Evolutionary conservation across 2,797 vertebrate genomes (phyloP).

Genomic region (Argyrosomus regius): DNA sequence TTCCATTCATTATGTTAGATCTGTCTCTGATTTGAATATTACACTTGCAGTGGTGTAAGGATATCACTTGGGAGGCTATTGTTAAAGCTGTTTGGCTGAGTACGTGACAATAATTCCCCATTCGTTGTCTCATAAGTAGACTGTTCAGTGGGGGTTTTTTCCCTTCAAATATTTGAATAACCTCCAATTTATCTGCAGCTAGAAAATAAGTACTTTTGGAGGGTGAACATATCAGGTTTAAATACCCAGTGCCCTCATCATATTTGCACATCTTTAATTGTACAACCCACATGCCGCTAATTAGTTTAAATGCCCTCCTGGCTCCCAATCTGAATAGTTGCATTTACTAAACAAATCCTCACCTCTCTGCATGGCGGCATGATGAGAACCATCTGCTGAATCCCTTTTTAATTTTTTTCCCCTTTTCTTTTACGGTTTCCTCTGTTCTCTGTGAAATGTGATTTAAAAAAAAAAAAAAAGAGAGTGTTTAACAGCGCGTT

Average conservation of each 20-base stretch:
- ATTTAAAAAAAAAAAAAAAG: conserved; percentile 20
- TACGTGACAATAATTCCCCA: background rate
- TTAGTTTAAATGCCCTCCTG: conserved; percentile 63
- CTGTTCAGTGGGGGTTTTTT: background rate
- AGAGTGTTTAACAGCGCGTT: background rate
- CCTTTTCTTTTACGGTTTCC: background rate
- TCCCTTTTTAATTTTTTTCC: conserved; percentile 10
- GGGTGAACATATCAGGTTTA: conserved; percentile 17
- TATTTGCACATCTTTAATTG: conserved; percentile 51
- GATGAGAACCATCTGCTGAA: conserved; percentile 40
- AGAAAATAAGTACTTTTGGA: conserved; percentile 5
- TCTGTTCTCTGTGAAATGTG: conserved; percentile 16
- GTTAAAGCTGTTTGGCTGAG: background rate
- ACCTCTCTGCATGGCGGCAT: conserved; percentile 32
- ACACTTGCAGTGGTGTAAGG: background rate
- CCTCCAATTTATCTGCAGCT: background rate
- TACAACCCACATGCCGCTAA: conserved; percentile 56
- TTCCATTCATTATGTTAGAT: background rate
- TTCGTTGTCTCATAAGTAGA: background rate
- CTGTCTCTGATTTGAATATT: conserved; percentile 25
- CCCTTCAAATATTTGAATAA: conserved; percentile 13
- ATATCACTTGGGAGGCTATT: background rate
- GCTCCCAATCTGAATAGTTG: conserved; percentile 53
- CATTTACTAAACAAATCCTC: conserved; percentile 49
- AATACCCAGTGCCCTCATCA: conserved; percentile 42